Base-by-base conservation (phyloP, 2,113 vertebrate species). In the Sorex araneus region DNA sequence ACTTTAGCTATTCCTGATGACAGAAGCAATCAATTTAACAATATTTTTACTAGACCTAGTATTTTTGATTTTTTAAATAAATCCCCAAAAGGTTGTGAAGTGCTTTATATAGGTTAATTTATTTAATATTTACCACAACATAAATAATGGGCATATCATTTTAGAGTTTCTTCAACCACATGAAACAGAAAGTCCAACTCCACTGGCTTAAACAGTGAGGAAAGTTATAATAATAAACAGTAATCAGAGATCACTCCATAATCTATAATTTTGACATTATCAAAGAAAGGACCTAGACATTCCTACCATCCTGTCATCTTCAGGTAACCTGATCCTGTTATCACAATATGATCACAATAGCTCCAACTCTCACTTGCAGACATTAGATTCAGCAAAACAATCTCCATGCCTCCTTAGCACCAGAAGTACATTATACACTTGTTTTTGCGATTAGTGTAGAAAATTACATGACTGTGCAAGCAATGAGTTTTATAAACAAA, bases 21-120 rank as follows among this genome's bases (percentile, higher is more conserved):
- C 73, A 93, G 80, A 73, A 69, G 45, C 63, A 92, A 95, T 86
- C 50, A 36, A 73, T 69, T 80, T 77, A 76, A 66, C 82, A 64
- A 88, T 86, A 79, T 93, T 76, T 94, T 88, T 90, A 96, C 93
- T 89, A 91, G 8, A 76, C 15, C 23, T 79, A 90, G 79, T 74
- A 71, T 57, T 63, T 89, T 89, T 92, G 86, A 93, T 92, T 94
- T 87, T 92, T 80, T 83, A 50, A 73, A 19, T 80, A 85, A 92
- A 85, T 77, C 79, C 83, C 50, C 85, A 90, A 63, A 28, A 3
- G 27, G 45, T 66, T 86, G 19, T 87, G 13, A 84, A 73, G 60
- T 77, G 83, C 92, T 88, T 78, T 75, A 66, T 85, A 63, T 32
- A 60, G 40, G 60, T 63, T 79, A 79, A 94, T 92, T 96, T 54